phyloP scores from a whole-genome alignment of 2,797 vertebrate species.

The Rhodeus uyekii region DNA sequence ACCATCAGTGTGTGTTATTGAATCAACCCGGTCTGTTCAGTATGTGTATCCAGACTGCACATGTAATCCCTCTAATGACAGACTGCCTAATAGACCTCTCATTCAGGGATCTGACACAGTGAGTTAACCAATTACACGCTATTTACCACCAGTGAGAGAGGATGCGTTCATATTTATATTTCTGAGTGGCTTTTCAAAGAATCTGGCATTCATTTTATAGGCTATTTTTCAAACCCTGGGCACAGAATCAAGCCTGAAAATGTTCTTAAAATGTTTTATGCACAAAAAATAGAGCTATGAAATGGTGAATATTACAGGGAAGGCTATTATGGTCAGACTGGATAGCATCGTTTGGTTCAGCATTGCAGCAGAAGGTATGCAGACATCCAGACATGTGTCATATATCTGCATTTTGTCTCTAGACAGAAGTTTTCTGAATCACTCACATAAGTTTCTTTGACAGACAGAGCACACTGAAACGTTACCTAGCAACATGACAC shows the following conservation, averaged over 20 bases:
- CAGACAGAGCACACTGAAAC: conserved; percentile 27
- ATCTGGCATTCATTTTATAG: not conserved
- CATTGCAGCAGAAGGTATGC: conserved; percentile 32
- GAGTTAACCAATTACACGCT: conserved; percentile 51
- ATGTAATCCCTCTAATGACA: conserved; percentile 58
- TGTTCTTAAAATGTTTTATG: not conserved
- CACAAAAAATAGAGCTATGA: not conserved
- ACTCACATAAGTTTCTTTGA: conserved; percentile 39
- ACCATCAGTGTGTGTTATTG: conserved; percentile 17
- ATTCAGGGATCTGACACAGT: conserved; percentile 52
- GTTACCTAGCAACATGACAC: conserved; percentile 56
- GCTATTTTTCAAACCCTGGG: not conserved
- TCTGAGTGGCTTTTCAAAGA: not conserved
- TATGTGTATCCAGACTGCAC: conserved; percentile 39
- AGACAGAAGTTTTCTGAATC: conserved; percentile 36
- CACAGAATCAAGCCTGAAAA: not conserved
- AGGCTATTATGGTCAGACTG: not conserved
- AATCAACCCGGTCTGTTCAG: conserved; percentile 35
- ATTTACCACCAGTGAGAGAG: conserved; percentile 39
- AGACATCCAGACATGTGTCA: conserved; percentile 26
- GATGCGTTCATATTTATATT: not conserved
- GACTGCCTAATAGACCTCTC: conserved; percentile 50
- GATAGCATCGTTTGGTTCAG: conserved; percentile 16
- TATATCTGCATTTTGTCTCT: conserved; percentile 36
- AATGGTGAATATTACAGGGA: not conserved